These are phyloP conservation scores for Saccopteryx leptura DNA, from an alignment of 2,113 vertebrate genomes.

Conservation along the genomic window DNA sequence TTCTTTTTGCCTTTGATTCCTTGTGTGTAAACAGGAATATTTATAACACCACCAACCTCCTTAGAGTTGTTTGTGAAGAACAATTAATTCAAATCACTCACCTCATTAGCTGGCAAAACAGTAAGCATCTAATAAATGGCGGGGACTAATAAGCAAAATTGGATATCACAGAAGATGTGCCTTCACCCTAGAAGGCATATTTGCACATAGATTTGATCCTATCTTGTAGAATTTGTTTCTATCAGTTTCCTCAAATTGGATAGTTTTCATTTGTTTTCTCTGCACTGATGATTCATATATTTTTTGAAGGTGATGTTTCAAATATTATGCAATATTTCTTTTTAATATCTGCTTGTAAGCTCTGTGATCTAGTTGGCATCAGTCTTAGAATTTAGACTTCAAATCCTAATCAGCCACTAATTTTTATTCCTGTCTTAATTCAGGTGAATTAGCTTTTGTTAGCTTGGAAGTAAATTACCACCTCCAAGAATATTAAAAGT, in stretches of 20 bases:
- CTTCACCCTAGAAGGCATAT: not conserved
- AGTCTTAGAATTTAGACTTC: not conserved
- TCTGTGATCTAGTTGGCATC: not conserved
- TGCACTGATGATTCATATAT: not conserved
- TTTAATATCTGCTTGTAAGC: not conserved
- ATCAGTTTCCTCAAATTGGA: not conserved
- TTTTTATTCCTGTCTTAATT: conserved; percentile 10
- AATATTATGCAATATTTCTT: not conserved
- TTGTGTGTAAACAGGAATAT: not conserved
- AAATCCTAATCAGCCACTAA: not conserved
- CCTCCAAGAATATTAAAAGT: conserved; percentile 41
- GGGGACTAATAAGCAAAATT: not conserved
- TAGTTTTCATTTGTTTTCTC: not conserved
- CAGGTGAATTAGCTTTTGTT: not conserved
- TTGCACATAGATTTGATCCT: not conserved
- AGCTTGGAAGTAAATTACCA: not conserved
- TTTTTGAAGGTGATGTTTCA: conserved; percentile 18
- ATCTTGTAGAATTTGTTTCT: not conserved
- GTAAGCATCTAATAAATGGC: not conserved
- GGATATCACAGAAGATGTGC: not conserved
- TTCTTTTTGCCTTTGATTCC: not conserved
- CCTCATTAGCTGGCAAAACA: not conserved
- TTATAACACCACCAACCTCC: not conserved
- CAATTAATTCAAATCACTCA: not conserved
- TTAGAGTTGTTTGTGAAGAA: conserved; percentile 12